Evolutionary conservation across 2,113 vertebrate genomes (phyloP).

Genomic region (Theropithecus gelada): DNA sequence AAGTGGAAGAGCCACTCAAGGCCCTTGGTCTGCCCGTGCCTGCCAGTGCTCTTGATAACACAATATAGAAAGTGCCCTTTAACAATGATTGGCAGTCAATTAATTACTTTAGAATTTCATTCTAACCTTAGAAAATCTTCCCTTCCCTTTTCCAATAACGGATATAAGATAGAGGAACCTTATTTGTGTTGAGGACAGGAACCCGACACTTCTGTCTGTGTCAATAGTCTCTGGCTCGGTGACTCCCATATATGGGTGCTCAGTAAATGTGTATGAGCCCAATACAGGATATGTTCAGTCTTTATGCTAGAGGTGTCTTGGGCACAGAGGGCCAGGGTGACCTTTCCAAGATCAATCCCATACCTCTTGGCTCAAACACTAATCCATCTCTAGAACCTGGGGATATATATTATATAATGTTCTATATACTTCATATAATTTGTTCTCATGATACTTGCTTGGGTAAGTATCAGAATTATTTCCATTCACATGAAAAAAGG

Average conservation of each 20-base stretch:
- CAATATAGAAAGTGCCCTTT: background rate
- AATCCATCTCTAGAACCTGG: background rate
- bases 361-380: background rate
- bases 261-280: background rate
- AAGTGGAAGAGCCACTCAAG: background rate
- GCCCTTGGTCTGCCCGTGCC: background rate
- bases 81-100: background rate
- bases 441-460: background rate
- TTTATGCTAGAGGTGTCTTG: background rate
- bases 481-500: constrained; percentile 10
- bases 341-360: background rate
- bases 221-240: background rate
- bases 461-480: background rate
- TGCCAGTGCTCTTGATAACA: background rate
- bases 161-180: background rate
- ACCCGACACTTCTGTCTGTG: background rate
- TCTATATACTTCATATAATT: background rate
- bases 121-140: background rate
- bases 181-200: background rate
- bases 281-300: background rate
- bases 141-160: background rate
- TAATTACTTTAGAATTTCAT: background rate
- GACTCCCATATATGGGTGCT: background rate
- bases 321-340: background rate
- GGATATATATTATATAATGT: background rate